These are phyloP conservation scores for Neuroterus valhalla DNA, from an alignment of 1,140 invertebrate species.

Conservation along the genomic window DNA sequence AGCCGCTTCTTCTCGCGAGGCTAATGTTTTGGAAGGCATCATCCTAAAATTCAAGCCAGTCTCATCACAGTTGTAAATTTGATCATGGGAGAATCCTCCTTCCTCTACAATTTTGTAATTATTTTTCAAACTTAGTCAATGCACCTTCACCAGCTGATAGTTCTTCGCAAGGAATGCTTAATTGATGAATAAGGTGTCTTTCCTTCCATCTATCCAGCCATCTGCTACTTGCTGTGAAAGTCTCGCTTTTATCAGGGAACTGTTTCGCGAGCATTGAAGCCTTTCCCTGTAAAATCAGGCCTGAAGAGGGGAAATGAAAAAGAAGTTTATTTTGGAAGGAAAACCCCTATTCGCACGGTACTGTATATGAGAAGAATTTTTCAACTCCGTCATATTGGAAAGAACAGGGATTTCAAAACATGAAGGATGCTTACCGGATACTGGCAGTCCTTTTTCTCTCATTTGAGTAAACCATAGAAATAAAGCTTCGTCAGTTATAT, in stretches of 20 bases:
- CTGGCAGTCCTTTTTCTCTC: slow-evolving; percentile 8
- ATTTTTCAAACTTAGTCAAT: slow-evolving; percentile 34
- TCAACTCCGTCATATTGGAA: too few species aligned
- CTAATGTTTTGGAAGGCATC: slow-evolving; percentile 45
- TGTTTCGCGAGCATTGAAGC: slow-evolving; percentile 43
- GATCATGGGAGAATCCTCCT: slow-evolving; percentile 34
- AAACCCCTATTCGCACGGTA: neutral
- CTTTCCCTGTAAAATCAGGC: slow-evolving; percentile 51
- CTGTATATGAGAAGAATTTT: neutral
- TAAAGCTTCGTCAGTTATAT: slow-evolving; percentile 1
- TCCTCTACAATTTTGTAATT: slow-evolving; percentile 33
- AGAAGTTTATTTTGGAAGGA: neutral
- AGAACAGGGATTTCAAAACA: too few species aligned
- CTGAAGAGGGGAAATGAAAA: slow-evolving; percentile 39
- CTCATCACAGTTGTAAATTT: slow-evolving; percentile 50
- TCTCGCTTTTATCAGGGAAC: slow-evolving; percentile 46
- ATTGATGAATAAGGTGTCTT: slow-evolving; percentile 39
- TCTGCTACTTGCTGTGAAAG: slow-evolving; percentile 55
- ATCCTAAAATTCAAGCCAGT: slow-evolving; percentile 50
- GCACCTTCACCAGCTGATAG: slow-evolving; percentile 40
- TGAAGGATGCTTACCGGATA: neutral
- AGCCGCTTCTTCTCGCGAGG: slow-evolving; percentile 38
- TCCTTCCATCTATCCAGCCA: slow-evolving; percentile 56
- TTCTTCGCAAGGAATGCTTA: slow-evolving; percentile 49
- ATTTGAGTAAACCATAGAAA: slow-evolving; percentile 2